Base-by-base conservation (phyloP, 2,797 vertebrate genomes). In the Anomalospiza imberbis region DNA sequence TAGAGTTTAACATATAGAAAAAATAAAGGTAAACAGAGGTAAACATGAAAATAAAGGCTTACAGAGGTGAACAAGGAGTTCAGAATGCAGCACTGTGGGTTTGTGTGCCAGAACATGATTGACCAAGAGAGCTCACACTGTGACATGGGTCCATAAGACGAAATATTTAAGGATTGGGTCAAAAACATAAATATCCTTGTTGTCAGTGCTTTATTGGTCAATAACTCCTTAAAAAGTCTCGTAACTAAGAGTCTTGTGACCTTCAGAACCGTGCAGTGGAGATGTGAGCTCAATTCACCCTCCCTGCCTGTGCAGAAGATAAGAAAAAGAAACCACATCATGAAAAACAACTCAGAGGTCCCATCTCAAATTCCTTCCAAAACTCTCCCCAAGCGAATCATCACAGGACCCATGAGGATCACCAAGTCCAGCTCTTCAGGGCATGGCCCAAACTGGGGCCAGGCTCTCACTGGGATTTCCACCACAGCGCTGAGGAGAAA, bases 371-470 rank as follows among this genome's bases (percentile, higher is more conserved):
- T 36, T 58, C 55, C n/a, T 36, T 8, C 24, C 15, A 57, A 7
- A 57, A 25, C 34, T 25, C n/a, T n/a, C 55, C 55, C 17, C 22
- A 57, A 11, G n/a, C 57, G 55, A 36, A 34, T 34, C 34, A 34
- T 17, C 22, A 16, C n/a, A 57, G 22, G 22, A 58, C 48, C 20
- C 55, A 9, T 0, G 26, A 36, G 53, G 45, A 36, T 73, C 15
- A 7, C 1, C 0, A 4, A 34, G 40, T 17, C 14, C 11, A 29
- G 26, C 4, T 45, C 42, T 9, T 11, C 4, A 36, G 13, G 38
- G 38, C 24, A 3, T 1, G 54, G 8, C 26, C 55, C 9, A 10
- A 9, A 18, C 11, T 3, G 28, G 40, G 67, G n/a, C 16, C 61
- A 10, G 60, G 50, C 5, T 17, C 28, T 3, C 2, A 10, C 8